phyloP scores from a whole-genome alignment of 2,113 vertebrate species.

The Craseonycteris thonglongyai region DNA sequence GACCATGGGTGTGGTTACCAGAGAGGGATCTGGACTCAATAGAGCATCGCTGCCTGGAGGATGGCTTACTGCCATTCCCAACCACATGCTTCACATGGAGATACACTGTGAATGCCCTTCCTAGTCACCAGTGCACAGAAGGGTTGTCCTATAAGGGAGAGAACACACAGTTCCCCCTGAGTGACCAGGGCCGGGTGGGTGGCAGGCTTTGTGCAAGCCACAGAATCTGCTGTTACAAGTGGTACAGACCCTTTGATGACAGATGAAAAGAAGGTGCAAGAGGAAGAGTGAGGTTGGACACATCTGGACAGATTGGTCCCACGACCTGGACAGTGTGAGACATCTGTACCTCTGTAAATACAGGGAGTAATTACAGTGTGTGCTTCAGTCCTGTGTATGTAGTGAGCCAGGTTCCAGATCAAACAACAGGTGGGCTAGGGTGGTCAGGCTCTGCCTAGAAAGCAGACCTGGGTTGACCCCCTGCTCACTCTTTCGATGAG shows the following conservation, averaged over 20 bases:
- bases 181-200: neutral
- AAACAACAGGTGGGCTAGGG: neutral
- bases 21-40: neutral
- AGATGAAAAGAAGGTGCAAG: neutral
- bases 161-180: neutral
- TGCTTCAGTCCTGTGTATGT: fast-evolving
- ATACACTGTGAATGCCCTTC: neutral
- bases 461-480: neutral
- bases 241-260: neutral
- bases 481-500: neutral
- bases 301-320: neutral
- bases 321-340: neutral
- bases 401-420: neutral
- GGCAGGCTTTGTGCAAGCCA: neutral
- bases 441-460: neutral
- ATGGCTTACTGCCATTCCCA: neutral
- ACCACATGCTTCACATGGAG: neutral
- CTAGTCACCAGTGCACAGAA: neutral
- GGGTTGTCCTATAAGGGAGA: neutral
- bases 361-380: neutral
- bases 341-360: neutral
- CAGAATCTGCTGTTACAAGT: neutral
- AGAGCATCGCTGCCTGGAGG: neutral
- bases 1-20: neutral
- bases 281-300: neutral